Evolutionary conservation across 2,888 invertebrate genomes (phyloP).

Genomic region (Argyresthia goedartella): DNA sequence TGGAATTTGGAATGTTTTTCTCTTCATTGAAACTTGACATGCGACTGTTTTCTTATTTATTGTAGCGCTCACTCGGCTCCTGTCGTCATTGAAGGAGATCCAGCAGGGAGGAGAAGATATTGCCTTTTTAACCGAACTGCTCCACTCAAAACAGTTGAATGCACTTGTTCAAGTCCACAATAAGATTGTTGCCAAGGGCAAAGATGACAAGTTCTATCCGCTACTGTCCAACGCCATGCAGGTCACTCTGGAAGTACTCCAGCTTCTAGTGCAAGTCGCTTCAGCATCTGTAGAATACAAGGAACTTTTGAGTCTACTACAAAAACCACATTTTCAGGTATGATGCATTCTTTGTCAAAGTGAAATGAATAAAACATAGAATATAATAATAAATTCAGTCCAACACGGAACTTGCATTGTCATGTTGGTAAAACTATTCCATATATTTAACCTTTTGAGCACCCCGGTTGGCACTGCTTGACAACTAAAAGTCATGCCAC

Average conservation of each 20-base stretch:
- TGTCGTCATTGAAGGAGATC: slow-evolving; percentile 86
- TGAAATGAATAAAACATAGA: too few species aligned
- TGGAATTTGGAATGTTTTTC: not conserved
- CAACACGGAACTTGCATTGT: too few species aligned
- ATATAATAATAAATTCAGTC: too few species aligned
- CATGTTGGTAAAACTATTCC: too few species aligned
- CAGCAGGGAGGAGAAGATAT: slow-evolving; percentile 88
- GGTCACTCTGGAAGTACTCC: slow-evolving; percentile 84
- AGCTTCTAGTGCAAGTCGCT: slow-evolving; percentile 76
- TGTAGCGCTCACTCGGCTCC: slow-evolving; percentile 82
- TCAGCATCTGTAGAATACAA: slow-evolving; percentile 81
- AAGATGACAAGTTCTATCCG: slow-evolving; percentile 88
- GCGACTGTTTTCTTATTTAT: not conserved
- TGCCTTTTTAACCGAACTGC: slow-evolving; percentile 84
- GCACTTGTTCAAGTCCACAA: slow-evolving; percentile 93
- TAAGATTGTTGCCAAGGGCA: slow-evolving; percentile 85
- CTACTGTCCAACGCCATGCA: slow-evolving; percentile 88
- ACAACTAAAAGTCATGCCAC: too few species aligned
- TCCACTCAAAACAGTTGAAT: slow-evolving; percentile 90
- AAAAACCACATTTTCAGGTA: slow-evolving; percentile 90
- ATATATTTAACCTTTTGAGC: too few species aligned
- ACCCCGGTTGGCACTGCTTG: too few species aligned
- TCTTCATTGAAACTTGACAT: not conserved
- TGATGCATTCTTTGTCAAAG: not conserved
- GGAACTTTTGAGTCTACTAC: slow-evolving; percentile 84